Evolutionary conservation across 1,140 invertebrate genomes (phyloP).

Genomic region (Drosophila mayri): DNA sequence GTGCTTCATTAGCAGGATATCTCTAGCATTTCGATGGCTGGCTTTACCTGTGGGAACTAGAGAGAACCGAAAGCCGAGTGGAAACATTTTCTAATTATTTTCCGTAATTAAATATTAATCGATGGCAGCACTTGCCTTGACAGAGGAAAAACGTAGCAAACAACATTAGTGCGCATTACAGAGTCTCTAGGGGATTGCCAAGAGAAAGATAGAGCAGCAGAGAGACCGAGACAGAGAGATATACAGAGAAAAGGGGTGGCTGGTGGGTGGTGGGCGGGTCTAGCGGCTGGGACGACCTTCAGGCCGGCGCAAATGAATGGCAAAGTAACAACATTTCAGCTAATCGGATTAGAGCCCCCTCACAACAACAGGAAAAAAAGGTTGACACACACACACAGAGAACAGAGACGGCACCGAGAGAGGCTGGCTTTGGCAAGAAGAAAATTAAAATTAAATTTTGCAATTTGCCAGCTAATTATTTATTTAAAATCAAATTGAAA

Average conservation of each 20-base stretch:
- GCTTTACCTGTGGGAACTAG: conserved; percentile 20
- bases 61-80: conserved; percentile 31
- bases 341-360: conserved; percentile 69
- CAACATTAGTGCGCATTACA: conserved; percentile 83
- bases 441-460: conserved; percentile 84
- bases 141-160: conserved; percentile 57
- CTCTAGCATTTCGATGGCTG: conserved; percentile 9
- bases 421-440: conserved; percentile 43
- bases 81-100: conserved; percentile 74
- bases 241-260: conserved; percentile 3
- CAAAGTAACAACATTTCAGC: conserved; percentile 73
- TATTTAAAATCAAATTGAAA: conserved; percentile 85
- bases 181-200: conserved; percentile 47
- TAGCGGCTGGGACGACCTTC: conserved; percentile 40
- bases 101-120: conserved; percentile 77
- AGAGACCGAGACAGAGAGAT: background rate
- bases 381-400: conserved; percentile 53
- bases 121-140: conserved; percentile 34
- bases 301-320: conserved; percentile 63
- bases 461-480: conserved; percentile 84
- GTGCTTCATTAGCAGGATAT: conserved; percentile 53
- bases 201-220: background rate
- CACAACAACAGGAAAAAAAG: conserved; percentile 20
- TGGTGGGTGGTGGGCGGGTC: conserved; percentile 1
- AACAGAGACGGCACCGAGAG: background rate